Evolutionary conservation across 2,113 vertebrate genomes (phyloP).

Genomic region (Lepus europaeus): DNA sequence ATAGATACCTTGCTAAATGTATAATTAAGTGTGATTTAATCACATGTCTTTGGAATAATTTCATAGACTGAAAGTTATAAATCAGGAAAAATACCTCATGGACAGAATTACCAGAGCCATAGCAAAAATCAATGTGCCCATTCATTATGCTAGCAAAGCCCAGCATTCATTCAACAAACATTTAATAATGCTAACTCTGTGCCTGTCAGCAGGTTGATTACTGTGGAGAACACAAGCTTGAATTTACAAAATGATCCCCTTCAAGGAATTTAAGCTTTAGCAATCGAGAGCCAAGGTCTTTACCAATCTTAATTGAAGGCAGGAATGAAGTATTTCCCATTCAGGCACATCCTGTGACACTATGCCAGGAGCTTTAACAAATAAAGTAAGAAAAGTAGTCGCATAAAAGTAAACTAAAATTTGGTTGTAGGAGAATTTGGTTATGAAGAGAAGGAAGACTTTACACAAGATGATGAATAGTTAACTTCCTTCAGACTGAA

Average conservation of each 20-base stretch:
- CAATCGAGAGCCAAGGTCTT: background rate
- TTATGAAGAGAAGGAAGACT: constrained; percentile 21
- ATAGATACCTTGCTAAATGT: background rate
- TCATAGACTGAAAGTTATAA: constrained; percentile 25
- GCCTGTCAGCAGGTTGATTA: background rate
- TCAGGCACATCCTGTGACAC: background rate
- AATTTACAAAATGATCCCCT: background rate
- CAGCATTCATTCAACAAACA: constrained; percentile 43
- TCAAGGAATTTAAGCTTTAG: background rate
- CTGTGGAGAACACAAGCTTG: background rate
- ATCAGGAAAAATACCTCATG: background rate
- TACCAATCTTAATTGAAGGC: background rate
- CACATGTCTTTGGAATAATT: constrained; percentile 5
- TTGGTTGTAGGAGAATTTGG: background rate
- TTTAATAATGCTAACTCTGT: background rate
- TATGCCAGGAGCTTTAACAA: background rate
- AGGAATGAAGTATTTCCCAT: background rate
- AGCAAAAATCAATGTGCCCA: constrained; percentile 27
- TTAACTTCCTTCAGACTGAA: background rate
- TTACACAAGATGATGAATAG: background rate
- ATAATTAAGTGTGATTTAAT: constrained; percentile 33
- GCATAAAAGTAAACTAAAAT: constrained; percentile 30
- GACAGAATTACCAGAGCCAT: background rate
- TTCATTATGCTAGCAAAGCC: background rate
- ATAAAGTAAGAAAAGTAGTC: background rate